These are phyloP conservation scores for Bombus confusus DNA, from an alignment of 1,140 invertebrate genomes.

Conservation along the genomic window DNA sequence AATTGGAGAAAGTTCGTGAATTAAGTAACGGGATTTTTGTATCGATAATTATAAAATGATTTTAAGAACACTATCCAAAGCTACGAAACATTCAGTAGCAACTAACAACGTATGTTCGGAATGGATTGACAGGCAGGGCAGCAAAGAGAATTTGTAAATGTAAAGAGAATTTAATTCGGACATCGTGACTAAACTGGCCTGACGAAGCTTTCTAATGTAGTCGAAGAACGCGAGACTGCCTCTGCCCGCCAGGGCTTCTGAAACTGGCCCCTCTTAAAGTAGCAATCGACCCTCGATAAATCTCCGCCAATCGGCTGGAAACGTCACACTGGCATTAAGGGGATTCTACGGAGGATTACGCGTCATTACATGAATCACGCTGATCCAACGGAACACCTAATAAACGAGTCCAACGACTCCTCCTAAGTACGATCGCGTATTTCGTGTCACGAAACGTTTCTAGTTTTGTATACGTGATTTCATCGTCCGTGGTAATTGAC, in stretches of 20 bases:
- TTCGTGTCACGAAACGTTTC: constrained; percentile 68
- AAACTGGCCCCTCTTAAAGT: constrained; percentile 30
- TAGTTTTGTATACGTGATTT: not conserved
- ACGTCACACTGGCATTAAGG: constrained; percentile 57
- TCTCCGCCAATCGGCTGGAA: constrained; percentile 58
- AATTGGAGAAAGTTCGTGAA: too few relatives aligned
- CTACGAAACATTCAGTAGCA: not conserved
- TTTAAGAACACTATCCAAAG: not conserved
- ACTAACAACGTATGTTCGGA: not conserved
- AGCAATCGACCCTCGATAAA: constrained; percentile 59
- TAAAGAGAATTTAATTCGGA: constrained; percentile 52
- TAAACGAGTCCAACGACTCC: constrained; percentile 31
- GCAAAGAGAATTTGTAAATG: too few relatives aligned
- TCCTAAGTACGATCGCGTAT: constrained; percentile 62
- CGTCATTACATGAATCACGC: constrained; percentile 65
- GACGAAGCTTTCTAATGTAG: constrained; percentile 28
- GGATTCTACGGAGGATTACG: constrained; percentile 55
- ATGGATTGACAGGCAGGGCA: not conserved
- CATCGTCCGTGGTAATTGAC: not conserved
- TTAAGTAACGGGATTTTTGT: too few relatives aligned
- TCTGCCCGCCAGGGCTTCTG: constrained; percentile 41
- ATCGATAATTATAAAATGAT: not conserved
- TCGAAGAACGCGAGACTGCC: constrained; percentile 43
- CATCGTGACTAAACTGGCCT: constrained; percentile 46
- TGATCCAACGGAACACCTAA: constrained; percentile 28